Evolutionary conservation across 2,797 vertebrate species (phyloP).

Genomic region (Meriones psammophilus): DNA sequence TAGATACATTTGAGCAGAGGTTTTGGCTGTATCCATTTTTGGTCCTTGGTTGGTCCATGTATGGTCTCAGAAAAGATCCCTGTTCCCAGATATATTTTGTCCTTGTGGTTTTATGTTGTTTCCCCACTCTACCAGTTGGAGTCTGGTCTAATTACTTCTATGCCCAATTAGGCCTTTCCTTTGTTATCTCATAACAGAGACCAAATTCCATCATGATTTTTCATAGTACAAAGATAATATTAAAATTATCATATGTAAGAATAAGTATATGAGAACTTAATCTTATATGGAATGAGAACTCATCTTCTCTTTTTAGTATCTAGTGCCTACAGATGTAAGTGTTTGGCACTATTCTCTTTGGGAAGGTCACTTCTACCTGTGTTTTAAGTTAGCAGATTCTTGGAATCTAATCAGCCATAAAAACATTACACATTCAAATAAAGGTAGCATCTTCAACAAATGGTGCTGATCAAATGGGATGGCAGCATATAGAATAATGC

Average conservation of each 20-base stretch:
- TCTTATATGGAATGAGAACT: background rate
- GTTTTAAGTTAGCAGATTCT: background rate
- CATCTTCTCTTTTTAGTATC: background rate
- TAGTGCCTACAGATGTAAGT: background rate
- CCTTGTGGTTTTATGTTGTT: background rate
- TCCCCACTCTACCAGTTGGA: background rate
- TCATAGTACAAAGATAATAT: background rate
- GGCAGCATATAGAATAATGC: background rate
- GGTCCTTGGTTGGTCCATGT: too few species aligned
- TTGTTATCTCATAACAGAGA: background rate
- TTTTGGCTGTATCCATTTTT: too few species aligned
- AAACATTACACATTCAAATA: background rate
- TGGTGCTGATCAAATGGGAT: too few species aligned
- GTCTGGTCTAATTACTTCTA: background rate
- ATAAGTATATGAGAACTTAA: background rate
- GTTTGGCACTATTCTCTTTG: background rate
- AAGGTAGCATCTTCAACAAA: background rate
- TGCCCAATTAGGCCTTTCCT: background rate
- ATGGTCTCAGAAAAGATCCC: too few species aligned
- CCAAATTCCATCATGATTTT: background rate
- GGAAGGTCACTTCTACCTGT: background rate
- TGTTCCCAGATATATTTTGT: too few species aligned
- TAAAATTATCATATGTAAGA: background rate
- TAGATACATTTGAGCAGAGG: too few species aligned
- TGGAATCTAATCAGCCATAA: background rate